A percentile compares a stretch with the other conserved stretches of the same genome.
Conservation (phyloP, 2,113 vertebrate species). For the Mormoops blainvillei region DNA sequence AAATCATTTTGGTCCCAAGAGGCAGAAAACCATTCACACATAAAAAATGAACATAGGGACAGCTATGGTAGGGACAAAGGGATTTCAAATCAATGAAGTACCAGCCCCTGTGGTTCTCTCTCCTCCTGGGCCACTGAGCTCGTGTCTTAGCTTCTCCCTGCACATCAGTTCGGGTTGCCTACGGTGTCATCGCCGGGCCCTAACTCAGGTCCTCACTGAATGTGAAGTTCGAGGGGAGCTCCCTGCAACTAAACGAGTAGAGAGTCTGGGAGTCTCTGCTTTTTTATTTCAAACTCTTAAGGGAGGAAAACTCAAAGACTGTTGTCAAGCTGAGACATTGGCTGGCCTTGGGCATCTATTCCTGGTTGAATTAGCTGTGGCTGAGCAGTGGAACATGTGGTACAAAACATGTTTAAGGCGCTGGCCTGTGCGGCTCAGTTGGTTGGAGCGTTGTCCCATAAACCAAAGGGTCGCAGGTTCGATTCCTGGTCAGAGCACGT, state of each 20-base stretch:
- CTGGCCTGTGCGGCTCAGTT: too few relatives aligned
- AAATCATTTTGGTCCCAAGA: neutral
- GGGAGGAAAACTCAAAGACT: neutral
- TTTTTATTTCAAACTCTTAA: neutral
- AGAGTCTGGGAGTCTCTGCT: neutral
- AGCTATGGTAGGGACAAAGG: neutral
- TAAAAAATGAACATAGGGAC: neutral
- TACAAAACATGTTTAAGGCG: neutral
- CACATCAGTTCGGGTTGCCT: neutral
- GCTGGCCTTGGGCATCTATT: neutral
- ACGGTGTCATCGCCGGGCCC: neutral
- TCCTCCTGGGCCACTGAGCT: neutral
- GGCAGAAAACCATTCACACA: neutral
- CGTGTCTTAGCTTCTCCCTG: neutral
- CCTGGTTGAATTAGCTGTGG: neutral
- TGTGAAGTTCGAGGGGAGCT: neutral
- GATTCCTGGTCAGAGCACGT: too few relatives aligned
- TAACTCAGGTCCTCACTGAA: neutral
- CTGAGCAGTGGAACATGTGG: rapidly evolving
- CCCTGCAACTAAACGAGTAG: neutral
- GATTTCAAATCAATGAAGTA: neutral
- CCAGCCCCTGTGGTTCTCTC: neutral
- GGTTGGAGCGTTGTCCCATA: too few relatives aligned
- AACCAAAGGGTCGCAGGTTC: too few relatives aligned
- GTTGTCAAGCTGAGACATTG: neutral